These are phyloP conservation scores for Stichopus horrens DNA, from an alignment of 53 echinoderm and acorn worm species.

Conservation along the genomic window DNA sequence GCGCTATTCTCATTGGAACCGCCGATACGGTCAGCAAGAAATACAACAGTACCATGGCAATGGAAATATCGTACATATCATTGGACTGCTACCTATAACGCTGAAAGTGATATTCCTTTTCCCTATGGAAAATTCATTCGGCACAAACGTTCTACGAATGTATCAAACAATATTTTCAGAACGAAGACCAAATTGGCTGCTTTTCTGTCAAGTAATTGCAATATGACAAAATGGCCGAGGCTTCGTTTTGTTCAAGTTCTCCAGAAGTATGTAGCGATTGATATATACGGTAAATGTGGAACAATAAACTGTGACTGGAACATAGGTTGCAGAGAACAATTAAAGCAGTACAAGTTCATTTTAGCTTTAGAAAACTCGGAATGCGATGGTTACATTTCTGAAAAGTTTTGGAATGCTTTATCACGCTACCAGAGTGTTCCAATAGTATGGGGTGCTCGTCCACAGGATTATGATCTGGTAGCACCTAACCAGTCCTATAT, in stretches of 20 bases:
- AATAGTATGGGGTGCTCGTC: constrained; percentile 42
- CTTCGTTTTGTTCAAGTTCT: constrained; percentile 34
- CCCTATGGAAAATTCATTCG: constrained; percentile 38
- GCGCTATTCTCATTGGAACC: constrained; percentile 40
- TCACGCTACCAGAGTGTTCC: constrained; percentile 23
- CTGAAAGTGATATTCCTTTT: constrained; percentile 39
- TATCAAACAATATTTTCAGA: constrained; percentile 21
- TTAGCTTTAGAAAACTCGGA: constrained; percentile 45
- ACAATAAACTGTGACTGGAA: constrained; percentile 31
- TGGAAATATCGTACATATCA: constrained; percentile 40
- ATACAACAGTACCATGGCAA: constrained; percentile 19
- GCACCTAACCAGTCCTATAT: constrained; percentile 32
- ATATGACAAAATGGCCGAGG: constrained; percentile 46
- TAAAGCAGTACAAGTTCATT: constrained; percentile 30
- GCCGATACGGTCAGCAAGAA: constrained; percentile 41
- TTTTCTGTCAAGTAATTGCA: constrained; percentile 44
- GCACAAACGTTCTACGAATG: neutral
- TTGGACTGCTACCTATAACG: constrained; percentile 40
- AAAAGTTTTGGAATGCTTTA: constrained; percentile 44
- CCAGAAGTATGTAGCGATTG: constrained; percentile 12
- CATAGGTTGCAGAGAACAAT: constrained; percentile 14
- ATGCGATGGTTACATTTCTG: constrained; percentile 43
- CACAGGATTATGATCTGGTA: constrained; percentile 25
- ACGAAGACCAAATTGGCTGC: constrained; percentile 26
- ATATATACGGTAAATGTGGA: constrained; percentile 47